Evolutionary conservation across 2,797 vertebrate genomes (phyloP).

Genomic region (Xiphophorus birchmanni): DNA sequence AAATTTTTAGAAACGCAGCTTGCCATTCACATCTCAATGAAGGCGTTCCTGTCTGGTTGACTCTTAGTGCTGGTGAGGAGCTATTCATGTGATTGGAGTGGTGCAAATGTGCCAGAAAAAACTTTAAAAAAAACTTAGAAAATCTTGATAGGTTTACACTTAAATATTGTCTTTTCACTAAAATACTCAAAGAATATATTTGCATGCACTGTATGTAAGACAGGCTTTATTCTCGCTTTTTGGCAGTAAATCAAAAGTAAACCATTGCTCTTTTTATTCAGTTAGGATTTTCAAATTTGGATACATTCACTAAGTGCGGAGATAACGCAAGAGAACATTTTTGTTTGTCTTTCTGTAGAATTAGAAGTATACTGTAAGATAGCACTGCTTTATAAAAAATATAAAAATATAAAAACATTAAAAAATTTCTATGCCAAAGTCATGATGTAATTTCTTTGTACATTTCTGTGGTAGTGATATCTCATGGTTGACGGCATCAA

Average conservation of each 20-base stretch:
- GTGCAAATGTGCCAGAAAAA: neutral
- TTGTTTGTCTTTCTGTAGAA: neutral
- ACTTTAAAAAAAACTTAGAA: neutral
- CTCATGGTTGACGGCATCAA: too few relatives aligned
- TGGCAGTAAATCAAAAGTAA: neutral
- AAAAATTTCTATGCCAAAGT: neutral
- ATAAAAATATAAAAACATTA: too few relatives aligned
- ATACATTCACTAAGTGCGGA: neutral
- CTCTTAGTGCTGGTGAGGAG: neutral
- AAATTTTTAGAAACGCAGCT: constrained; percentile 19
- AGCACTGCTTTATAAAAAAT: neutral
- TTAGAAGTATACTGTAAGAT: neutral
- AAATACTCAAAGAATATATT: neutral
- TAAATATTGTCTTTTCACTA: neutral
- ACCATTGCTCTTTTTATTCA: neutral
- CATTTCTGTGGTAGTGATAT: neutral
- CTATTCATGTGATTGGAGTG: neutral
- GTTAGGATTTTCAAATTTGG: neutral
- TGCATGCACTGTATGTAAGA: neutral
- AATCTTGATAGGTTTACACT: neutral
- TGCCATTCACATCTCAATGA: neutral
- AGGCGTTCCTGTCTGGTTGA: constrained; percentile 2
- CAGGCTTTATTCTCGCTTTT: neutral
- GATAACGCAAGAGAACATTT: neutral
- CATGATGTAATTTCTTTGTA: neutral